These are phyloP conservation scores for Astreopora myriophthalma DNA, from an alignment of 64 coral and sea anemone species.

Conservation along the genomic window DNA sequence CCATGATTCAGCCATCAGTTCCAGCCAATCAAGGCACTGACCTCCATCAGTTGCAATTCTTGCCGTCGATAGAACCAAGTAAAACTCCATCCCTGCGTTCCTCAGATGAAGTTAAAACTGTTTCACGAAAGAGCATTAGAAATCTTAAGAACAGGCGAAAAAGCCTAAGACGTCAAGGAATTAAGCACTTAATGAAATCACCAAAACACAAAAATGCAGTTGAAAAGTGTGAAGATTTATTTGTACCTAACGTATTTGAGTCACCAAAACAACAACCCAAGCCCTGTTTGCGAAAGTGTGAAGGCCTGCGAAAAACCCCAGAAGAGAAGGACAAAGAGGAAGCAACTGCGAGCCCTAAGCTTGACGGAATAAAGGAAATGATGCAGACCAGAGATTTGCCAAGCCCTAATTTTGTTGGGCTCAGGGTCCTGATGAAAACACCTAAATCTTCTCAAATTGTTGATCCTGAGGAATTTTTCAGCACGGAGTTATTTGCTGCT, in stretches of 20 bases:
- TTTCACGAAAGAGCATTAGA: neutral
- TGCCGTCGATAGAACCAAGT: neutral
- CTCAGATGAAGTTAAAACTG: neutral
- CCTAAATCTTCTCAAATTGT: slow-evolving; percentile 28
- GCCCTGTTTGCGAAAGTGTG: slow-evolving; percentile 5
- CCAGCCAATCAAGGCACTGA: neutral
- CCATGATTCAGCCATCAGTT: neutral
- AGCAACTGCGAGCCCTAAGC: slow-evolving; percentile 40
- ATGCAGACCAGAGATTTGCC: neutral
- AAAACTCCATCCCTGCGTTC: slow-evolving; percentile 61
- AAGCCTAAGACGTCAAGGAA: neutral
- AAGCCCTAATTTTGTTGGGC: slow-evolving; percentile 40
- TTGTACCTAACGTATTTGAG: slow-evolving; percentile 16
- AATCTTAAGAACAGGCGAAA: neutral
- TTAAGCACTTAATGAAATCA: slow-evolving; percentile 39
- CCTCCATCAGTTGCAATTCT: neutral
- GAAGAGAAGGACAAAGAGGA: too few relatives aligned
- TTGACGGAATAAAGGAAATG: neutral
- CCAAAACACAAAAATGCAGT: slow-evolving; percentile 13
- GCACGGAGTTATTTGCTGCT: slow-evolving; percentile 31
- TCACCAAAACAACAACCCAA: slow-evolving; percentile 26
- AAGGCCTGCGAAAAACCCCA: too few relatives aligned
- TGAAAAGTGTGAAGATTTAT: slow-evolving; percentile 34
- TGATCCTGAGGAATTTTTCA: slow-evolving; percentile 40
- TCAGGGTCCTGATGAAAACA: slow-evolving; percentile 4